phyloP scores from a whole-genome alignment of 92 coral and sea anemone species.

The Palythoa grandiflora region DNA sequence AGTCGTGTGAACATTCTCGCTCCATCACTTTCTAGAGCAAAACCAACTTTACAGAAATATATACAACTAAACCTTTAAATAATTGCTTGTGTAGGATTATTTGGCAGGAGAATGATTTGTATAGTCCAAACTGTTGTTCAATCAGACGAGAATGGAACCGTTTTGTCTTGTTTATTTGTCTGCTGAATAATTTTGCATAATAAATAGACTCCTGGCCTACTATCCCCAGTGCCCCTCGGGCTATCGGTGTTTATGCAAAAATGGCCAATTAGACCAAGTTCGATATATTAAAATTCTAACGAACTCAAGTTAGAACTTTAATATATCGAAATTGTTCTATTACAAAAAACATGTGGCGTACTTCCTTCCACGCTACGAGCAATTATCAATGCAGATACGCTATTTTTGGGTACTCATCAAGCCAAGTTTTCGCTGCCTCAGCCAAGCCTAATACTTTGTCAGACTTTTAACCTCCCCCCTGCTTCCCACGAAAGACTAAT shows the following conservation, averaged over 20 bases:
- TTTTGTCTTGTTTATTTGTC: background rate
- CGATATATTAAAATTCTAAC: too few species aligned
- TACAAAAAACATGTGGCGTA: too few species aligned
- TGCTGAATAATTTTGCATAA: background rate
- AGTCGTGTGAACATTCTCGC: slow-evolving; percentile 33
- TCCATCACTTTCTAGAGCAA: slow-evolving; percentile 9
- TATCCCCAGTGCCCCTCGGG: slow-evolving; percentile 18
- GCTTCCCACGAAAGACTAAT: too few species aligned
- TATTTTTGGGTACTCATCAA: too few species aligned
- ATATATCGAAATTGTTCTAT: too few species aligned
- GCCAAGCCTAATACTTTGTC: too few species aligned
- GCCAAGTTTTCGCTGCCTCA: too few species aligned
- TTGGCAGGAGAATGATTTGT: background rate
- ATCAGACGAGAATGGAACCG: background rate
- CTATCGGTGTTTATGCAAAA: background rate
- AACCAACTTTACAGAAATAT: background rate
- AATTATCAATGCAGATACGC: too few species aligned
- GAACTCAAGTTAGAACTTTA: too few species aligned
- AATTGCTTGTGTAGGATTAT: background rate
- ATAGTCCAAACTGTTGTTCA: background rate
- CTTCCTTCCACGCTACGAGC: too few species aligned
- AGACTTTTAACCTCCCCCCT: too few species aligned
- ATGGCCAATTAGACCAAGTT: too few species aligned
- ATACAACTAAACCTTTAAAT: background rate
- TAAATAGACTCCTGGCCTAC: background rate